Evolutionary conservation across 2,888 invertebrate species (phyloP), one percentile per base, ranked within the genome.

Genomic region (Synanthedon tipuliformis): DNA sequence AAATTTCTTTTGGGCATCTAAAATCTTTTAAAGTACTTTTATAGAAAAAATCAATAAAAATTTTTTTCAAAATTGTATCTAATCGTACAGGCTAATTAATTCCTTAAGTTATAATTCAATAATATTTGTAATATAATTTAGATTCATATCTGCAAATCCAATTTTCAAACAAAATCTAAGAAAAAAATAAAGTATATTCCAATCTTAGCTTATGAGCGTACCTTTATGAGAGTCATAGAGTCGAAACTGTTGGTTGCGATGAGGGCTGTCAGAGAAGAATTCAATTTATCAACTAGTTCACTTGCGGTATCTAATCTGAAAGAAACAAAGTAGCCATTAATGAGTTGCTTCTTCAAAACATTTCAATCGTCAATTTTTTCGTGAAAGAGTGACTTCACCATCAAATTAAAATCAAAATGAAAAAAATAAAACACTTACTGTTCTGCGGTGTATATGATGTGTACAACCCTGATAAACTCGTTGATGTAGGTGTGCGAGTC

Each of bases 161-260:
- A 34, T 34, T 34, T 8, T 34, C 34, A 34, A 34, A 34, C 34
- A 34, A 13, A 8, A 45, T 11, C 1, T 13, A n/a, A 45, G 15
- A 45, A n/a, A 45, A 8, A 12, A 45, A n/a, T 1, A 15, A 45
- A 13, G 45, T n/a, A 45, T 1, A n/a, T 45, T 13, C 8, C 13
- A 1, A n/a, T n/a, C 45, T 13, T 3, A 49, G 13, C 50, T 48
- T 8, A 8, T 11, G 11, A 23, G 40, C 54, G 58, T 64, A 90
- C 90, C 88, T 90, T 92, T 41, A 94, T 89, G 23, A 95, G 87
- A 61, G 92, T 92, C 82, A 92, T 92, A 1, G 91, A 89, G 51
- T 91, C 92, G 61, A 95, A 93, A 67, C 92, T 92, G 67, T 94
- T 92, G 0, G 94, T 94, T 0, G 94, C 94, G 8, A 95, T 90